Base-by-base conservation (phyloP, 2,888 invertebrate genomes). In the Ornithoptera priamus region DNA sequence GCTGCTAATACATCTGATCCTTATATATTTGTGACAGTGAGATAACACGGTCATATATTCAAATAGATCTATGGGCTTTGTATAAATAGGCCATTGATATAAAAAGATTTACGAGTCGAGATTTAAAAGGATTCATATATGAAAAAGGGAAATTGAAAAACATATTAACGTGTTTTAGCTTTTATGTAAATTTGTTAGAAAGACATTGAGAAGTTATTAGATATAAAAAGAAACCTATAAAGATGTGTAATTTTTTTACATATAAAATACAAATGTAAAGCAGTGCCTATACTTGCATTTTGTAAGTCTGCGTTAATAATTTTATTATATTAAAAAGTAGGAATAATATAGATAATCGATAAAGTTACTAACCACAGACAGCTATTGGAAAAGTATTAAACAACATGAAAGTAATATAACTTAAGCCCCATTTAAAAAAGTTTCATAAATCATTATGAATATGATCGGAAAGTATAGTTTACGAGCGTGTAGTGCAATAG, bases 31-130 rank as follows among this genome's bases (percentile, higher is more conserved):
- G 59, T 53, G 53, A 66, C 53, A 60, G 46, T 50, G 39, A 67
- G 67, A 61, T 67, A 62, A 62, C 67, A 67, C 67, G 62, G 67
- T 67, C 67, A 56, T 62, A 67, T 67, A 62, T 67, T 62, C 62
- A 57, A 67, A 53, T 42, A 67, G 61, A 67, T 62, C 56, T 56
- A 62, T 36, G 56, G 36, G 67, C 56, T 67, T 62, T 67, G 56
- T 42, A 2, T 62, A 64, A 30, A 56, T 56, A 67, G 36, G n/a
- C 22, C 39, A 67, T 67, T 62, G 56, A 62, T 67, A 62, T 56
- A 67, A 66, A 22, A 67, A 67, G 61, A 67, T 60, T 36, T 30
- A 67, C 53, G 61, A n/a, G 20, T 57, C 20, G 20, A 20, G 20
- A 5, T 60, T 61, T 53, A 12, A 61, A 61, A 50, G 17, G 36